Conservation (phyloP, 2,797 vertebrate genomes). For the Tapera naevia region DNA sequence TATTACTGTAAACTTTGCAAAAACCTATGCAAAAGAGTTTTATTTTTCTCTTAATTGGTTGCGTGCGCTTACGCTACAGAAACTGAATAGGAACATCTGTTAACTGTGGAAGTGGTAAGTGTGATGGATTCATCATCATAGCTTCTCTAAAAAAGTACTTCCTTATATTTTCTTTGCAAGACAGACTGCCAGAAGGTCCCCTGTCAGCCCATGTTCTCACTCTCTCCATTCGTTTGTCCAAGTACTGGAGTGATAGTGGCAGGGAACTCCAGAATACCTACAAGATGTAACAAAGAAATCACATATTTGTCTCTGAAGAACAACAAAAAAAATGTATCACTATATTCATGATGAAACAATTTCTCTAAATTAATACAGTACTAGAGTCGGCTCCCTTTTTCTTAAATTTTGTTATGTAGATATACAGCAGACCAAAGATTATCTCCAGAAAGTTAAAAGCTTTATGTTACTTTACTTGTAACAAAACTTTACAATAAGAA, state of each 20-base stretch:
- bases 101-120: conserved; percentile 1
- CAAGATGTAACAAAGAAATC: neutral
- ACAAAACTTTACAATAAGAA: neutral
- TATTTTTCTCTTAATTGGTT: neutral
- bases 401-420: neutral
- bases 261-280: neutral
- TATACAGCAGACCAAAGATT: neutral
- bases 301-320: neutral
- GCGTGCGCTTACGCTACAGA: neutral
- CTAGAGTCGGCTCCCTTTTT: neutral
- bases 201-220: neutral
- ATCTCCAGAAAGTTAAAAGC: neutral
- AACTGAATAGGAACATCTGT: conserved; percentile 23
- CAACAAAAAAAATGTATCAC: neutral
- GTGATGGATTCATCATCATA: neutral
- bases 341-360: neutral
- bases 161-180: neutral
- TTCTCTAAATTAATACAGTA: neutral
- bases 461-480: neutral
- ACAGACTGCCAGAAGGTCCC: neutral
- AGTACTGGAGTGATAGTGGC: neutral
- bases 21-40: neutral
- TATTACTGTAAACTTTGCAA: neutral
- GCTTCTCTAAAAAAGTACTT: neutral
- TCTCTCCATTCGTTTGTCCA: neutral